Percentiles rank a stretch among this genome's conserved stretches.
Conservation (phyloP, 1,140 invertebrate species). For the Pemphigus obesinymphae region DNA sequence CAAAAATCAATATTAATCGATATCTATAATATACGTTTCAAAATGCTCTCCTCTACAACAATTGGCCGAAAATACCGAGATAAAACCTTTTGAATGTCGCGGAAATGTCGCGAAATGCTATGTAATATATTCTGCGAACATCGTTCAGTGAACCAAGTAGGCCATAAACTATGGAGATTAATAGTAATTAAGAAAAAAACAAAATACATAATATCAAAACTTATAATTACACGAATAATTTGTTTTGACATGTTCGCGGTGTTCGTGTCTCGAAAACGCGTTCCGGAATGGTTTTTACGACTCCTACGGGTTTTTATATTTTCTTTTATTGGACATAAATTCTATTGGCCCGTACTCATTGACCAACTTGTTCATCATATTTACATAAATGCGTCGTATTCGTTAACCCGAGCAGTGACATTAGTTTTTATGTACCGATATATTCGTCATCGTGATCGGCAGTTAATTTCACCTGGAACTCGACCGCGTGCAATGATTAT, state of each 20-base stretch:
- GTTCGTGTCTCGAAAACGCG: not conserved
- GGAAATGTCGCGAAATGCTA: no score
- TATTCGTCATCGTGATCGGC: not conserved
- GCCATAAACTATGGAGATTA: not conserved
- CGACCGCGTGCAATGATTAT: no score
- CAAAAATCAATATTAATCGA: no score
- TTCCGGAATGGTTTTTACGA: not conserved
- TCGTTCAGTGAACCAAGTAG: not conserved
- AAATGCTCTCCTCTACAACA: no score
- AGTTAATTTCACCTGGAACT: not conserved
- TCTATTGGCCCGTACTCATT: not conserved
- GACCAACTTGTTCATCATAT: not conserved
- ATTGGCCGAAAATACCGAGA: no score
- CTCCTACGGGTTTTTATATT: not conserved
- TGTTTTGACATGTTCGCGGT: not conserved
- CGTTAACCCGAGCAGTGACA: not conserved
- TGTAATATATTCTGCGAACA: no score
- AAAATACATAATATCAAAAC: not conserved
- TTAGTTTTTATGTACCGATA: not conserved
- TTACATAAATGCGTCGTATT: not conserved
- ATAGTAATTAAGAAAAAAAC: not conserved
- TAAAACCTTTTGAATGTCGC: no score
- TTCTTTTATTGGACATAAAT: not conserved
- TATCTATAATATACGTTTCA: no score
- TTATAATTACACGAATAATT: not conserved